Conservation (phyloP, 1,140 invertebrate species). For the Chironomus tepperi region DNA sequence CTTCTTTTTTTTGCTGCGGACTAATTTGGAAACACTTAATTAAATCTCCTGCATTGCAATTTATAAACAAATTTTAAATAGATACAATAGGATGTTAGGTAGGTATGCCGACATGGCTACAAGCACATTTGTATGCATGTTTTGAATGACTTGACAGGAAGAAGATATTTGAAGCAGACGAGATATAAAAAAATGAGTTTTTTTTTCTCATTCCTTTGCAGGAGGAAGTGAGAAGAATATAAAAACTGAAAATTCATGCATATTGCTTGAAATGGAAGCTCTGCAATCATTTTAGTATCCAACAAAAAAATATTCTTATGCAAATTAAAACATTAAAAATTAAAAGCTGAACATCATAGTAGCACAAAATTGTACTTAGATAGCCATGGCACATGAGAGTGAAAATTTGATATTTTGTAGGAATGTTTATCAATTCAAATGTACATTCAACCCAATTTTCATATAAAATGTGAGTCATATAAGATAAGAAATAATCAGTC, state of each 20-base stretch:
- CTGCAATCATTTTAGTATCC: neutral
- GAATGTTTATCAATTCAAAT: neutral
- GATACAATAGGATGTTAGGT: too few relatives aligned
- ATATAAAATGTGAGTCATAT: neutral
- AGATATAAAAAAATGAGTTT: too few relatives aligned
- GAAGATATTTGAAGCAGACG: too few relatives aligned
- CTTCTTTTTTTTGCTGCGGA: neutral
- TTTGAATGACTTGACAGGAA: too few relatives aligned
- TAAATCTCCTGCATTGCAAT: constrained; percentile 12
- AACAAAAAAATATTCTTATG: neutral
- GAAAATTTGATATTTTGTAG: neutral
- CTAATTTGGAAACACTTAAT: neutral
- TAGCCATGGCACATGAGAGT: neutral
- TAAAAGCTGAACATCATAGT: neutral
- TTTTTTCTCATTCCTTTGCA: neutral
- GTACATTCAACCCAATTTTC: neutral
- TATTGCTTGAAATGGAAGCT: neutral
- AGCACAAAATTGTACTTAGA: neutral
- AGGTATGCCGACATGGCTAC: too few relatives aligned
- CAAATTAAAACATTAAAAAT: constrained; percentile 15
- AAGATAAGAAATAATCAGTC: neutral
- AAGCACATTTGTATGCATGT: too few relatives aligned
- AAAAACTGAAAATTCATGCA: too few relatives aligned
- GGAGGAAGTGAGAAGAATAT: neutral
- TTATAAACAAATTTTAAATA: neutral